These are phyloP conservation scores for Eulemur albifrons DNA, from an alignment of 2,797 vertebrate genomes.

Conservation along the genomic window DNA sequence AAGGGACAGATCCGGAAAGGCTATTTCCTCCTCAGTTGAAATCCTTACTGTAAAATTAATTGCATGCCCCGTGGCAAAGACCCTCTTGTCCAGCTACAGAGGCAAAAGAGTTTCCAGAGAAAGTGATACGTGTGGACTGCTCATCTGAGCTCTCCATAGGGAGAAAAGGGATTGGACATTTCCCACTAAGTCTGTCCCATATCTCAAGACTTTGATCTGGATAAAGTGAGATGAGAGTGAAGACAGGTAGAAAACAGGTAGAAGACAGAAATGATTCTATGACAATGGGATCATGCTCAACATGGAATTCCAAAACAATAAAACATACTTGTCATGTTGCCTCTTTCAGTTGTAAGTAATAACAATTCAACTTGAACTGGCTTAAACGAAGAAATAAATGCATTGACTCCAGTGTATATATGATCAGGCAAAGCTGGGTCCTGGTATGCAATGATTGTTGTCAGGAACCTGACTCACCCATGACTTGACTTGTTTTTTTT, in stretches of 20 bases:
- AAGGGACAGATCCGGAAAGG: background rate
- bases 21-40: constrained; percentile 13
- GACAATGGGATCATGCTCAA: background rate
- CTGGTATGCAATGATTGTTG: background rate
- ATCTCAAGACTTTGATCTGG: background rate
- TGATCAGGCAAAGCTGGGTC: background rate
- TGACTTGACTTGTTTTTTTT: background rate
- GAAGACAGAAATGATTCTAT: background rate
- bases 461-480: background rate
- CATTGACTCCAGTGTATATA: background rate
- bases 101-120: background rate
- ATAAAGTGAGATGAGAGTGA: background rate
- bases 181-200: background rate
- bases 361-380: background rate
- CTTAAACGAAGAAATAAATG: background rate
- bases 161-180: background rate
- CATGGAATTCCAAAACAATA: background rate
- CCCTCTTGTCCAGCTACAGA: background rate
- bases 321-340: background rate
- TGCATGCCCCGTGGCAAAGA: background rate
- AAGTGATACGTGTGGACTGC: background rate
- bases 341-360: background rate
- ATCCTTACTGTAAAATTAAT: background rate
- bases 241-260: background rate
- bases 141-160: background rate